phyloP scores from a whole-genome alignment of 2,113 vertebrate species.

The Brevimyrus niger region DNA sequence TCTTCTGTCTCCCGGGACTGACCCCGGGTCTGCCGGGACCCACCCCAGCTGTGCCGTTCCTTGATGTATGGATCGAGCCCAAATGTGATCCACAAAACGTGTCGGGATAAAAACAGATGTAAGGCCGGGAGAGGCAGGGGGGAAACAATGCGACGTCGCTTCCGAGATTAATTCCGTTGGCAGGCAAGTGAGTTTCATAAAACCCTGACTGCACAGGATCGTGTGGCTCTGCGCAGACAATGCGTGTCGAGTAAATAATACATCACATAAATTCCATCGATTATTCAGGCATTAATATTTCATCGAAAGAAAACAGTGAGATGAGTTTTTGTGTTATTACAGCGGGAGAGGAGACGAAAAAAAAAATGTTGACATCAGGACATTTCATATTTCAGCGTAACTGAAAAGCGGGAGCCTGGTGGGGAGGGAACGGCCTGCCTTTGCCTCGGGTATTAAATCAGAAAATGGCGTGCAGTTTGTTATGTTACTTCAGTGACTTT shows the following conservation, averaged over 20 bases:
- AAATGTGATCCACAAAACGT: slow-evolving; percentile 36
- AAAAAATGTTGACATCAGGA: not conserved
- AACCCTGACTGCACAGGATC: slow-evolving; percentile 4
- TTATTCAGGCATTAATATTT: slow-evolving; percentile 26
- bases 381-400: not conserved
- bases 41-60: slow-evolving; percentile 26
- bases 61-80: slow-evolving; percentile 35
- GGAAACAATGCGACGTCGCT: slow-evolving; percentile 1
- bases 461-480: not conserved
- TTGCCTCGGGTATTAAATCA: not conserved
- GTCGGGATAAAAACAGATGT: slow-evolving; percentile 26
- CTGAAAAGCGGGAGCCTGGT: not conserved
- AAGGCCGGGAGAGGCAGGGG: slow-evolving; percentile 1
- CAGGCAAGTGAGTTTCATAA: not conserved
- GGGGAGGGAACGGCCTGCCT: not conserved
- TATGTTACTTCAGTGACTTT: not conserved
- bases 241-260: slow-evolving; percentile 15
- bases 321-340: slow-evolving; percentile 9
- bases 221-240: slow-evolving; percentile 4
- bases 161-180: slow-evolving; percentile 9
- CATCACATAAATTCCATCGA: slow-evolving; percentile 11
- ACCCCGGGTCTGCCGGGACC: slow-evolving; percentile 23
- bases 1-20: slow-evolving; percentile 31
- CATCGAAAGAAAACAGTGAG: not conserved
- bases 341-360: not conserved